phyloP scores from a whole-genome alignment of 1,140 invertebrate species.

The Phymorhynchus buccinoides region DNA sequence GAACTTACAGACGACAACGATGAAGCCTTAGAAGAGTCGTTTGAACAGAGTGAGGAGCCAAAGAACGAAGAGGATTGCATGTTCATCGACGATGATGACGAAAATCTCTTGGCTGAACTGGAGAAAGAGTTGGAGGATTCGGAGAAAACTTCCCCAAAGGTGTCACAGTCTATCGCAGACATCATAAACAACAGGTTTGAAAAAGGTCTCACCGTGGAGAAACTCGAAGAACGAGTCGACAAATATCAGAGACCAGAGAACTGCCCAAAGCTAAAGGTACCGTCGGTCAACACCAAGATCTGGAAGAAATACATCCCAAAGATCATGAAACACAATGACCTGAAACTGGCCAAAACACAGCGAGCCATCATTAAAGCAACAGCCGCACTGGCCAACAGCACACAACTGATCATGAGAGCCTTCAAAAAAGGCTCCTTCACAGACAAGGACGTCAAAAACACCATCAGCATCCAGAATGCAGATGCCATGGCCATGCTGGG shows the following conservation, averaged over 20 bases:
- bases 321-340: neutral
- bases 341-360: constrained; percentile 12
- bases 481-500: neutral
- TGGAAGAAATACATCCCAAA: neutral
- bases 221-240: neutral
- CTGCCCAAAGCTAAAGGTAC: neutral
- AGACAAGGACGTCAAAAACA: neutral
- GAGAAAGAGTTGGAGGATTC: neutral
- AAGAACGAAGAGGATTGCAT: neutral
- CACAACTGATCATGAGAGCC: neutral
- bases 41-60: too few species aligned
- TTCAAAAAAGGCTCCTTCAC: neutral
- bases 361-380: neutral
- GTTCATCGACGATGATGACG: neutral
- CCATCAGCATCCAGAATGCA: neutral
- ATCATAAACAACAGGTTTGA: neutral
- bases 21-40: too few species aligned
- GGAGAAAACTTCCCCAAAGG: neutral
- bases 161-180: neutral
- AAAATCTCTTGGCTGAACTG: neutral
- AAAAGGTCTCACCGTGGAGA: neutral
- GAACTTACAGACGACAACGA: too few species aligned
- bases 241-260: neutral
- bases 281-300: neutral
- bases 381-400: neutral